phyloP scores from a whole-genome alignment of 2,113 vertebrate species.

The Plectropomus leopardus region DNA sequence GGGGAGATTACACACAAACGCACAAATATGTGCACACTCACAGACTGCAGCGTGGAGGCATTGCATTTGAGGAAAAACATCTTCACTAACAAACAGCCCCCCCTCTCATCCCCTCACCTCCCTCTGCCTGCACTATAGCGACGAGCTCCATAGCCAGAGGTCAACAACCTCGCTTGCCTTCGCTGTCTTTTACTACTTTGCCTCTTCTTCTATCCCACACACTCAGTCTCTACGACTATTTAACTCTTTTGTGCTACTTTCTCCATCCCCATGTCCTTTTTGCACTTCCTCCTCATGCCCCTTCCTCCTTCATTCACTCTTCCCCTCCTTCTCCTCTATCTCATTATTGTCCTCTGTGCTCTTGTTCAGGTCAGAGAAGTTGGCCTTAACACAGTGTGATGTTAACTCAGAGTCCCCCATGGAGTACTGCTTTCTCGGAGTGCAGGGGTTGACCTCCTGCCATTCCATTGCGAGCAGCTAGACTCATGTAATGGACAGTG shows the following conservation, averaged over 20 bases:
- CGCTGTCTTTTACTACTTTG: slow-evolving; percentile 55
- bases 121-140: slow-evolving; percentile 48
- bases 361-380: slow-evolving; percentile 51
- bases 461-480: slow-evolving; percentile 25
- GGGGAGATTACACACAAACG: slow-evolving; percentile 82
- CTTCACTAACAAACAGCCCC: slow-evolving; percentile 69
- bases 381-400: slow-evolving; percentile 48
- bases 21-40: slow-evolving; percentile 31
- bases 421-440: slow-evolving; percentile 37
- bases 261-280: neutral
- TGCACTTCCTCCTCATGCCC: neutral
- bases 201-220: slow-evolving; percentile 58
- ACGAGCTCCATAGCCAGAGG: slow-evolving; percentile 72
- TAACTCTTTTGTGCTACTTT: slow-evolving; percentile 35
- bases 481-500: slow-evolving; percentile 35
- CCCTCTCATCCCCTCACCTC: neutral
- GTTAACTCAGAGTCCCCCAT: slow-evolving; percentile 40
- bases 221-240: slow-evolving; percentile 25
- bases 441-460: slow-evolving; percentile 41
- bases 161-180: slow-evolving; percentile 71
- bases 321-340: slow-evolving; percentile 20
- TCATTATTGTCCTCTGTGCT: slow-evolving; percentile 45
- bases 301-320: neutral
- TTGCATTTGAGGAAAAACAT: slow-evolving; percentile 77
- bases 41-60: slow-evolving; percentile 40